Evolutionary conservation across 2,888 invertebrate species (phyloP), one percentile per base, ranked within the genome.

Genomic region (Calameuta filiformis): DNA sequence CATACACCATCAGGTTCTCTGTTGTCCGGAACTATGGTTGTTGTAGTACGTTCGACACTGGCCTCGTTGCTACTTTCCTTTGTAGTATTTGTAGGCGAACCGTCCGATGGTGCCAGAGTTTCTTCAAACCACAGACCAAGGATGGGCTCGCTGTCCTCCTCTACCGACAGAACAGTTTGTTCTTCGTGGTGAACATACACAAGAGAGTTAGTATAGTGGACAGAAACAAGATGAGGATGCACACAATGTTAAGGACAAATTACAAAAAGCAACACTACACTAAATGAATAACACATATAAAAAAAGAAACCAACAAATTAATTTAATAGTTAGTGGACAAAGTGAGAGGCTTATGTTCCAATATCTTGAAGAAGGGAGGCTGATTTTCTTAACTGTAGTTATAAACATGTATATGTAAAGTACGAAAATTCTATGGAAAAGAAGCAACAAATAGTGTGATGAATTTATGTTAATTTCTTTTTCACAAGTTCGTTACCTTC

Each of bases 71-170:
- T 90, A 34, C 92, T 92, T 11, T 93, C 93, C 85, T 92, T 93
- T 76, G 94, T 93, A 69, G 93, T 93, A 83, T 95, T 96, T 0
- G 93, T 91, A 12, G 94, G 93, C 83, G 89, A 88, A 74, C 88
- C 90, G 80, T 96, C 96, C 1, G 95, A 95, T 1, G 97, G 97
- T 35, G 97, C 97, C 15, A 98, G 93, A 0, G 98, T 97, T 89
- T 98, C 97, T 90, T 98, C 98, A 92, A 98, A 97, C 98, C 98
- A 98, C 84, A 97, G 95, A 0, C 98, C 98, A 85, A 97, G 93
- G 80, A 97, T 94, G 9, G 97, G 96, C 92, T 97, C 97, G 91
- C 96, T 96, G 90, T 96, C 96, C 87, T 94, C 94, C 93, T 95
- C 95, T 94, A 87, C 87, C 85, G 87, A 88, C 88, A 89, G 85